A percentile compares a stretch with the other conserved stretches of the same genome.
Conservation (phyloP, 2,888 invertebrate species). For the Ectemnius continuus region DNA sequence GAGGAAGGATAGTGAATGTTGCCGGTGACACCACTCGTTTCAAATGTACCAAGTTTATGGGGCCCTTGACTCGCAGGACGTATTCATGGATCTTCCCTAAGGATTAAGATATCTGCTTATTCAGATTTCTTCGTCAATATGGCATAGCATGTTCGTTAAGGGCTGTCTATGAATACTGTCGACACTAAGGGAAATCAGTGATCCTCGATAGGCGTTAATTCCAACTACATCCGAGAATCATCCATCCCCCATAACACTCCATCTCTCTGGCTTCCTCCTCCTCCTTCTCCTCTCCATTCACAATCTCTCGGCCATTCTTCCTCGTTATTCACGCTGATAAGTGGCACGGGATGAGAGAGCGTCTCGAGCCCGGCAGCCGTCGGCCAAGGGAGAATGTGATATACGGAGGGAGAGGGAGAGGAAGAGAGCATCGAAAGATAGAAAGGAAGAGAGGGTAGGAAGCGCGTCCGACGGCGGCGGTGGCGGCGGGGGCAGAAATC, state of each 20-base stretch:
- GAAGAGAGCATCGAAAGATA: not conserved
- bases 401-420: not conserved
- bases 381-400: not conserved
- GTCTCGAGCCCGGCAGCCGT: not conserved
- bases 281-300: no score
- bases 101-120: no score
- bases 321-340: not conserved
- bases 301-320: not conserved
- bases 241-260: conserved; percentile 16
- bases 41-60: no score
- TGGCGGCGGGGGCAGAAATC: conserved; percentile 23
- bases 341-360: not conserved
- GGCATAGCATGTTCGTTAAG: no score
- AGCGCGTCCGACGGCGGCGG: not conserved
- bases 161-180: no score
- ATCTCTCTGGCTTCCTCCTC: no score
- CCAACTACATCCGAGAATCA: not conserved
- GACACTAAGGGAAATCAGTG: no score
- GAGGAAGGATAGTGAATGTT: conserved; percentile 35
- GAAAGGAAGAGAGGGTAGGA: not conserved
- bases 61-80: no score
- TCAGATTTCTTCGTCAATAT: no score
- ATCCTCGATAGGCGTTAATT: no score
- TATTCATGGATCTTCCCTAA: no score
- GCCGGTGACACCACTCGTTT: conserved; percentile 13